These are phyloP conservation scores for Lochmaea capreae DNA, from an alignment of 2,888 invertebrate genomes.

Conservation along the genomic window DNA sequence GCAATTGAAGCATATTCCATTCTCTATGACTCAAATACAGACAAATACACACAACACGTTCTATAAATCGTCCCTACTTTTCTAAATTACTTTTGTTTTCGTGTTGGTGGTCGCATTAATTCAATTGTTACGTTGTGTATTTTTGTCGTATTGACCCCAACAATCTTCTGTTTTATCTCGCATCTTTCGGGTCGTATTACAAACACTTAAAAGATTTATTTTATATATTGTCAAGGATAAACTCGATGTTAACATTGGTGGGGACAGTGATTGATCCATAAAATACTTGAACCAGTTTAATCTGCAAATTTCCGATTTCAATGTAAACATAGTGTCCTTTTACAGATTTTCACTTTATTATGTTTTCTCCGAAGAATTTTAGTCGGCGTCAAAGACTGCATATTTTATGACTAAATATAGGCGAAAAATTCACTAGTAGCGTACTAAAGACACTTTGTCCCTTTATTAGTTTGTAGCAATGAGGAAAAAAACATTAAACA, in stretches of 20 bases:
- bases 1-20: too few relatives aligned
- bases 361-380: background rate
- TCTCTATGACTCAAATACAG: too few relatives aligned
- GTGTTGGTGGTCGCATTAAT: background rate
- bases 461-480: too few relatives aligned
- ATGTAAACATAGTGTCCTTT: conserved; percentile 2
- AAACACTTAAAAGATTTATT: conserved; percentile 15
- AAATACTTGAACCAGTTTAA: background rate
- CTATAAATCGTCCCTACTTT: background rate
- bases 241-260: background rate
- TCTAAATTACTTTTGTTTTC: background rate
- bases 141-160: background rate
- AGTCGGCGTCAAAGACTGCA: background rate
- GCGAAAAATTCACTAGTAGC: too few relatives aligned
- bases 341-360: background rate
- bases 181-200: conserved; percentile 2
- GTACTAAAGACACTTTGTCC: too few relatives aligned
- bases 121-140: background rate
- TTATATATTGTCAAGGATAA: conserved; percentile 6
- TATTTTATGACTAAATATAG: too few relatives aligned
- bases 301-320: background rate
- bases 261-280: conserved; percentile 15
- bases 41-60: too few relatives aligned
- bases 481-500: too few relatives aligned
- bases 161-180: background rate